Evolutionary conservation across 2,113 vertebrate species (phyloP).

Genomic region (Indicator indicator): DNA sequence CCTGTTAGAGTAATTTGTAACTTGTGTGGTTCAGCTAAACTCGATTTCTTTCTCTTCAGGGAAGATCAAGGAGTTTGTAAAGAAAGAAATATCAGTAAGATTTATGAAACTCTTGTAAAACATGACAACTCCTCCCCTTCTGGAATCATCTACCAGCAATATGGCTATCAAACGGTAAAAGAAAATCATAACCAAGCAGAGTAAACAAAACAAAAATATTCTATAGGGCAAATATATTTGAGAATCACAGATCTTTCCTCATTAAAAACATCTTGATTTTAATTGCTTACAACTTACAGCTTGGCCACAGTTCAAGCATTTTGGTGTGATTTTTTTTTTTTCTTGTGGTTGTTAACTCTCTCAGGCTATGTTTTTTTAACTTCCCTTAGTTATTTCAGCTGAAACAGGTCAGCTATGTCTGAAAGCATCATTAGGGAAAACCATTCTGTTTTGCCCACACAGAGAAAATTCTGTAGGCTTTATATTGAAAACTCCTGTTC

Average conservation of each 20-base stretch:
- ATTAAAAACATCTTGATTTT: not conserved
- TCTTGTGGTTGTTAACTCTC: not conserved
- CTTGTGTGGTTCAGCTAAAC: not conserved
- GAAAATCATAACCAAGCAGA: not conserved
- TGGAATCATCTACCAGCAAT: not conserved
- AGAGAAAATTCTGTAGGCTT: not conserved
- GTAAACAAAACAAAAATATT: not conserved
- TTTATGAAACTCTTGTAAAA: conserved; percentile 30
- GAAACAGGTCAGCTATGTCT: not conserved
- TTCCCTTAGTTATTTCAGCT: not conserved
- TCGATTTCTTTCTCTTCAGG: conserved; percentile 45
- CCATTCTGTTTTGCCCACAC: not conserved
- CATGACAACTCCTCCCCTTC: not conserved
- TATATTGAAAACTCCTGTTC: not conserved
- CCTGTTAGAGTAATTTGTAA: conserved; percentile 37
- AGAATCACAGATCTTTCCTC: not conserved
- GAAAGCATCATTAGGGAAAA: not conserved
- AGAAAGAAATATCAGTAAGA: not conserved
- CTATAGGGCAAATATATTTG: not conserved
- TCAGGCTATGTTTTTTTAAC: not conserved
- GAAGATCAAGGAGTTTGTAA: conserved; percentile 34
- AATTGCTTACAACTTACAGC: not conserved
- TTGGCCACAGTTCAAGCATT: not conserved
- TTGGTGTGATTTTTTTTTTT: not conserved
- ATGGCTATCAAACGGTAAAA: not conserved